phyloP scores from a whole-genome alignment of 2,888 invertebrate genomes.

The Rotaria sp. region DNA sequence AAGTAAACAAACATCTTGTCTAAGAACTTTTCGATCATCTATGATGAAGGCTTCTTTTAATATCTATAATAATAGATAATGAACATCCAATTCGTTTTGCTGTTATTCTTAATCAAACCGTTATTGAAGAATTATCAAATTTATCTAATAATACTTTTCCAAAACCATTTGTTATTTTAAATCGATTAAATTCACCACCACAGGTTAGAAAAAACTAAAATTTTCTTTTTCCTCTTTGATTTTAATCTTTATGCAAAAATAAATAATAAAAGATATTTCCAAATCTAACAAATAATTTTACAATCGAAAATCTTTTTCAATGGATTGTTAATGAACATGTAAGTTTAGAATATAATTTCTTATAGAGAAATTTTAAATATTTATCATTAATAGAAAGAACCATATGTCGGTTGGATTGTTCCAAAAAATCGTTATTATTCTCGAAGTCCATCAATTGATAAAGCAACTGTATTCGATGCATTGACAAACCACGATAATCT shows the following conservation, averaged over 20 bases:
- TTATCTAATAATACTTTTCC: background rate
- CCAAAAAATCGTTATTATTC: constrained; percentile 10
- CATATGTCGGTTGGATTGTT: background rate
- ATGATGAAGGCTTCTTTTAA: too few species aligned
- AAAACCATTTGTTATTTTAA: background rate
- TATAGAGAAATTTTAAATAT: background rate
- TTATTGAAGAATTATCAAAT: background rate
- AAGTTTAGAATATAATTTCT: background rate
- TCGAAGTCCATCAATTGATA: background rate
- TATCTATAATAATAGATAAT: constrained; percentile 1
- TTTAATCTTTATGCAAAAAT: background rate
- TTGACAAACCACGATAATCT: background rate
- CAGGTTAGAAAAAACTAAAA: background rate
- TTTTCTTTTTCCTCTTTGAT: background rate
- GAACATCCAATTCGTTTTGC: background rate
- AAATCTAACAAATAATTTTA: background rate
- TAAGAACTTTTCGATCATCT: too few species aligned
- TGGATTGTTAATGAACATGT: background rate
- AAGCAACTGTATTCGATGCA: background rate
- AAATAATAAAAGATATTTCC: background rate
- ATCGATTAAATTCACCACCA: background rate
- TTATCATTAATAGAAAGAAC: background rate
- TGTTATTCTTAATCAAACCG: background rate
- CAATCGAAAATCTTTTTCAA: background rate
- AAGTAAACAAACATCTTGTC: too few species aligned